These are phyloP conservation scores for Hucho hucho DNA, from an alignment of 2,113 vertebrate species.

Conservation along the genomic window DNA sequence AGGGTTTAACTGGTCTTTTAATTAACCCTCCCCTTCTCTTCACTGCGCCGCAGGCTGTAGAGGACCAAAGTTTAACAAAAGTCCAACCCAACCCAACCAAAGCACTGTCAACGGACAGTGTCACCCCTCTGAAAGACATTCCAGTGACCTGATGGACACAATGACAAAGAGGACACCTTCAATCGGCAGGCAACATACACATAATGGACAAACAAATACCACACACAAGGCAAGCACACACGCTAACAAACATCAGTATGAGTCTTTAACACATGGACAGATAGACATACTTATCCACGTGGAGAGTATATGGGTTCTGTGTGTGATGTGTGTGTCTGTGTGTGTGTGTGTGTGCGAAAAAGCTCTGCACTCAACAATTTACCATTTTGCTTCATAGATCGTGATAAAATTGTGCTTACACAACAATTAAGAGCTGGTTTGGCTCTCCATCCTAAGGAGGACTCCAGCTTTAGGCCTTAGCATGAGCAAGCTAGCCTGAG, in stretches of 20 bases:
- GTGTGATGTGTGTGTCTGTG: too few species aligned
- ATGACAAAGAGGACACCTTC: conserved; percentile 2
- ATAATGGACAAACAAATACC: conserved; percentile 1
- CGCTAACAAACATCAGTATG: neutral
- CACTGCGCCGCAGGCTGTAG: neutral
- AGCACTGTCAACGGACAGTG: neutral
- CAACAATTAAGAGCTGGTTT: too few species aligned
- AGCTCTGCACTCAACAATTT: too few species aligned
- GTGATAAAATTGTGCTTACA: too few species aligned
- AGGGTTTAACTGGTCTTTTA: conserved; percentile 1
- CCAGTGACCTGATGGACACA: neutral
- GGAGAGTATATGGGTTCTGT: too few species aligned
- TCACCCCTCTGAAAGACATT: neutral
- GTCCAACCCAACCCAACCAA: neutral
- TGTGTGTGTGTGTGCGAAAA: too few species aligned
- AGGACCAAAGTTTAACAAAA: neutral
- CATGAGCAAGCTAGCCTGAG: too few species aligned
- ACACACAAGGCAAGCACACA: conserved; percentile 1
- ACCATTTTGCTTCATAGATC: too few species aligned
- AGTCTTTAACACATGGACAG: neutral
- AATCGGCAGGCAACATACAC: neutral
- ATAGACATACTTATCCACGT: neutral
- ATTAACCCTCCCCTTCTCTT: neutral
- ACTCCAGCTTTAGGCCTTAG: too few species aligned
- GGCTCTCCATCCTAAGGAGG: too few species aligned